Percentiles rank a stretch among this genome's conserved stretches.
phyloP scores from a whole-genome alignment of 2,797 vertebrate genomes.

The Sibirionetta formosa region DNA sequence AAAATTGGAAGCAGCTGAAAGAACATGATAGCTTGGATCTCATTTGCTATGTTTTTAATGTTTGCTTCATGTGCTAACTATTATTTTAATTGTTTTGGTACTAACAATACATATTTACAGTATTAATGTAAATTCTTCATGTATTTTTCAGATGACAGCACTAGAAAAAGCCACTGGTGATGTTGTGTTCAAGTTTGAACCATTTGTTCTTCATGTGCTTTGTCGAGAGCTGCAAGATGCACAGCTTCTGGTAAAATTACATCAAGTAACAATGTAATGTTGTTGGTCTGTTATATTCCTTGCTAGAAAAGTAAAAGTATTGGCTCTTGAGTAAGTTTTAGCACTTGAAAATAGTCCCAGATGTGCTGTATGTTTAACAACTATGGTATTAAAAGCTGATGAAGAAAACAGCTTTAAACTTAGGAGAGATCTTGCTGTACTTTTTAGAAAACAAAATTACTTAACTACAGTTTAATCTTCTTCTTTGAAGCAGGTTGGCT shows the following conservation, averaged over 20 bases:
- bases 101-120: neutral
- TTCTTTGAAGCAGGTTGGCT: neutral
- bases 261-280: accelerated
- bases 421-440: neutral
- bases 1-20: neutral
- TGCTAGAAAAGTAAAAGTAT: neutral
- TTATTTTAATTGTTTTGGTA: neutral
- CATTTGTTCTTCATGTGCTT: constrained; percentile 93
- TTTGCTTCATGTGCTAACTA: neutral
- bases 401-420: neutral
- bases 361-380: neutral
- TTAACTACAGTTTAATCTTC: accelerated
- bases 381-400: neutral
- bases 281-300: neutral
- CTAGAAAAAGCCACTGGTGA: constrained; percentile 83
- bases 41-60: neutral
- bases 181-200: constrained; percentile 92
- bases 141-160: constrained; percentile 80
- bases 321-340: neutral
- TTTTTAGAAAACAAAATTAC: neutral
- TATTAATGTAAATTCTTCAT: neutral
- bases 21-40: neutral
- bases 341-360: neutral
- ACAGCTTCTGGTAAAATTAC: constrained; percentile 89
- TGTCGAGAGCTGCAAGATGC: constrained; percentile 89